Base-by-base conservation (phyloP, 2,113 vertebrate species). In the Theropithecus gelada region DNA sequence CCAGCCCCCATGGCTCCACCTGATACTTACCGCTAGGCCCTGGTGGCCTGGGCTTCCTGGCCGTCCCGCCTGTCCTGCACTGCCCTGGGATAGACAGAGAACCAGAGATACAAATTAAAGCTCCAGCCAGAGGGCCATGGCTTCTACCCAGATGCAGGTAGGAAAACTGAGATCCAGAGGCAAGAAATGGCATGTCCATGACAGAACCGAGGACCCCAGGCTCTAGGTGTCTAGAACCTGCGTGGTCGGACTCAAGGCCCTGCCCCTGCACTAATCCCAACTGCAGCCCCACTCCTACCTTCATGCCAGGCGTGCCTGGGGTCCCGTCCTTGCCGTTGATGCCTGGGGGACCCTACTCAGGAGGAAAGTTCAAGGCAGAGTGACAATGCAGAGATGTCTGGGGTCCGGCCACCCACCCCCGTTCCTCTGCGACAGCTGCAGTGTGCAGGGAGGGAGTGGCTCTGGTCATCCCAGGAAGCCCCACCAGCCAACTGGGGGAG, bases 321-420 rank as follows among this genome's bases (percentile, higher is more conserved):
- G 99, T 99, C 43, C 99, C 99, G 0, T 99, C 99, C 98, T 99
- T 99, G 96, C 99, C 99, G n/a, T 99, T 99, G 18, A 99, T 99
- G 76, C 99, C 99, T 0, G 99, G 99, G 70, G 99, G 99, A 94
- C 99, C 99, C 99, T 99, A 98, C 10, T 59, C 72, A 96, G 81
- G 85, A 90, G 40, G 96, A 92, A 97, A 90, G 32, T 59, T 59
- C 13, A 86, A 88, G 61, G 38, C 83, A 86, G 14, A 80, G 35
- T 93, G 50, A 88, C 43, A 32, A 32, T 38, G 38, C 38, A 43
- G 61, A 88, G 57, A 66, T 32, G 50, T 59, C 55, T 84, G 35
- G 48, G 16, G 22, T 59, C 80, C 64, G 25, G 82, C 20, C 76
- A 43, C 76, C 68, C 40, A n/a, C 38, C 52, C 76, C 6, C 1